Evolutionary conservation across 92 coral and sea anemone species (phyloP), one percentile per base, ranked within the genome.

Genomic region (Porites cylindrica): DNA sequence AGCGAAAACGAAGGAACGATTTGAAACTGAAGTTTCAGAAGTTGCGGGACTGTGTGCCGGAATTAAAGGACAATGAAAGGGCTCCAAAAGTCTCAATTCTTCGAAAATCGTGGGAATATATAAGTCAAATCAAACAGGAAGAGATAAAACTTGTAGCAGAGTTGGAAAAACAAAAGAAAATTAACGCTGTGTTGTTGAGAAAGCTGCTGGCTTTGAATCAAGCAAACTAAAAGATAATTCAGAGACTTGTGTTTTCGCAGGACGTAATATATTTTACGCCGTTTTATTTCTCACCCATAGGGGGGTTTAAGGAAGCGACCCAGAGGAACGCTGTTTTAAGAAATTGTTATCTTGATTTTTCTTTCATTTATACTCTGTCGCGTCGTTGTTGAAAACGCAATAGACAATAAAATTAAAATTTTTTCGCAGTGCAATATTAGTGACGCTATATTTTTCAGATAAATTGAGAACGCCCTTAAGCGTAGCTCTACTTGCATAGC

Each of bases 41-140:
- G 66, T 98, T 97, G 8, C 95, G 99, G 19, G 99, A 97, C 87
- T 95, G 96, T 70, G 96, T 97, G 12, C 99, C 99, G 14, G 98
- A 97, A 77, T 64, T 97, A 9, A 90, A 94, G 83, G 99, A 94
- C 93, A 97, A 97, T 79, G 99, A 97, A 12, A 67, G 99, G 67
- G 96, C 99, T 1, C 99, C 99, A 0, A 97, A 97, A 76, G 98
- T 97, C 14, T 93, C 99, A 6, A 96, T 97, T 81, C 91, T 97
- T 10, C 89, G 98, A 70, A 97, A 95, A 87, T 94, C 99, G 3
- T 96, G 96, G 93, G 95, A 93, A 29, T 91, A 90, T 58, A 96
- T 97, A 26, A 81, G 85, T 53, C 93, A 73, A 72, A 75, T 97
- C 68, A 96, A 95, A 76, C 84, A 87, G 87, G 98, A 97, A 65